phyloP scores from a whole-genome alignment of 2,888 invertebrate species.

The Brassicogethes aeneus region DNA sequence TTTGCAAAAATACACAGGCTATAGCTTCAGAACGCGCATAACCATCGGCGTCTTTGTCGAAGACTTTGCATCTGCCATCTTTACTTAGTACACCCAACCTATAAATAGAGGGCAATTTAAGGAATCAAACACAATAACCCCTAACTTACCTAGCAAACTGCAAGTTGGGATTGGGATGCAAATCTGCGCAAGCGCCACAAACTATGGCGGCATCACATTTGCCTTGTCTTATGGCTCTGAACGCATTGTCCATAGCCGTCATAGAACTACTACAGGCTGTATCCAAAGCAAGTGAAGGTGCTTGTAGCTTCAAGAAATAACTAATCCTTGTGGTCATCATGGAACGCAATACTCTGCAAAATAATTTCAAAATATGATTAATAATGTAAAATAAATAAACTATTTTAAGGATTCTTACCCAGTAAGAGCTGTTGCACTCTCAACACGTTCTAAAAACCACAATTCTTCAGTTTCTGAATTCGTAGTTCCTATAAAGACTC shows the following conservation, averaged over 20 bases:
- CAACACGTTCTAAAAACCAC: background rate
- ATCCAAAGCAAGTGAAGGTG: constrained; percentile 82
- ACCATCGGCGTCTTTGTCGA: constrained; percentile 75
- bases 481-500: constrained; percentile 69
- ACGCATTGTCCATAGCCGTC: constrained; percentile 75
- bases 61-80: constrained; percentile 83
- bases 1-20: constrained; percentile 62
- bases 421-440: background rate
- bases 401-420: background rate
- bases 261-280: constrained; percentile 86
- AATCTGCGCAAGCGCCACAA: constrained; percentile 70
- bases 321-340: constrained; percentile 75
- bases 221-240: constrained; percentile 61
- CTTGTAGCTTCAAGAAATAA: constrained; percentile 75
- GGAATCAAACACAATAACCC: too few relatives aligned
- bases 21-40: constrained; percentile 78
- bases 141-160: constrained; percentile 70
- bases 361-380: background rate
- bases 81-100: constrained; percentile 67
- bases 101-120: too few relatives aligned
- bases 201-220: constrained; percentile 81
- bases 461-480: constrained; percentile 58
- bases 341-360: constrained; percentile 64
- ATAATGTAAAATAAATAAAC: too few relatives aligned
- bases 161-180: constrained; percentile 75